These are phyloP conservation scores for Myotis yumanensis DNA, from an alignment of 2,113 vertebrate species.

Conservation along the genomic window DNA sequence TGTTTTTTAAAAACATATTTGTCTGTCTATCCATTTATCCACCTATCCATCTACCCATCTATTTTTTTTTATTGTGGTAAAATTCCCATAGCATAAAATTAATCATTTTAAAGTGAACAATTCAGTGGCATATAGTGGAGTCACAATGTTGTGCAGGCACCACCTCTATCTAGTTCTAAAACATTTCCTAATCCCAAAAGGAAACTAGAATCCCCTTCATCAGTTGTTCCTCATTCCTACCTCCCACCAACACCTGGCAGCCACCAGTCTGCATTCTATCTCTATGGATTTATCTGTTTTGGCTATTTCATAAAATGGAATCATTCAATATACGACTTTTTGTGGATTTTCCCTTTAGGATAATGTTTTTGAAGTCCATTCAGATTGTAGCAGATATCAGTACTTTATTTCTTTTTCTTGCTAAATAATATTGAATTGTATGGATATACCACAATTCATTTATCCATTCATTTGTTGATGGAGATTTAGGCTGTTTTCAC, in stretches of 20 bases:
- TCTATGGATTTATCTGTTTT: neutral
- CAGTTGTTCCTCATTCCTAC: neutral
- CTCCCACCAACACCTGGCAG: neutral
- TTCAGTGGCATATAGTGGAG: neutral
- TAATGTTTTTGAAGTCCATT: neutral
- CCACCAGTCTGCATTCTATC: neutral
- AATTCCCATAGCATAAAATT: conserved; percentile 9
- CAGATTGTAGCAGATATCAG: neutral
- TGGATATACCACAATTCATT: neutral
- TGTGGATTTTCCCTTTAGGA: neutral
- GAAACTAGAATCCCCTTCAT: neutral
- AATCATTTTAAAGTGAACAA: conserved; percentile 16
- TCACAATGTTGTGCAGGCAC: neutral
- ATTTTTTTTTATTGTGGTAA: neutral
- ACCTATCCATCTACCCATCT: neutral
- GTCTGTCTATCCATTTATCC: neutral
- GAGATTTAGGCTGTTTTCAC: neutral
- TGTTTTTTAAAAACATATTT: neutral
- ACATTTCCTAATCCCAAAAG: neutral
- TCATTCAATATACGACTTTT: neutral
- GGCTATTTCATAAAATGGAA: conserved; percentile 17
- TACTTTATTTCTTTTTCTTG: neutral
- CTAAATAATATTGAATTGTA: neutral
- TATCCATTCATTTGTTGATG: neutral
- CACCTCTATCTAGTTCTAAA: neutral